Percentiles rank a stretch among this genome's conserved stretches.
Evolutionary conservation across 2,113 vertebrate genomes (phyloP).

Genomic region (Gallinago paraguaiae): DNA sequence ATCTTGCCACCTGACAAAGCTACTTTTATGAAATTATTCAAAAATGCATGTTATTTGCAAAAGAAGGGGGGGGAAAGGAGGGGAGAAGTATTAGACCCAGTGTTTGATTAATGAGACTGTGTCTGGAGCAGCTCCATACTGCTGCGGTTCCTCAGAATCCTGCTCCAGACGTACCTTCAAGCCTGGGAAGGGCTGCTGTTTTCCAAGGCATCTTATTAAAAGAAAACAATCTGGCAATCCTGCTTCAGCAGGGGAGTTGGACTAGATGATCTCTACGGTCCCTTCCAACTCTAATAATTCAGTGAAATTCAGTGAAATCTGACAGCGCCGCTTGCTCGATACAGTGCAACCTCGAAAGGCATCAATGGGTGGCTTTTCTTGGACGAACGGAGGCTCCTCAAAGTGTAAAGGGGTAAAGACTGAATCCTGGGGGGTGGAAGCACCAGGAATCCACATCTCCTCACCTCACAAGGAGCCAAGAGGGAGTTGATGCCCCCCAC

Average conservation of each 20-base stretch:
- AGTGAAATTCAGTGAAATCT: background rate
- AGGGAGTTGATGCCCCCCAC: background rate
- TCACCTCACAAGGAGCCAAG: background rate
- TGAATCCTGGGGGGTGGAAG: background rate
- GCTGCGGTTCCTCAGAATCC: constrained; percentile 36
- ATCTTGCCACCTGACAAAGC: constrained; percentile 56
- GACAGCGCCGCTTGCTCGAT: constrained; percentile 13
- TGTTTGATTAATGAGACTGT: constrained; percentile 62
- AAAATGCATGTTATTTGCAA: constrained; percentile 53
- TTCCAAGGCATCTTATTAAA: constrained; percentile 60
- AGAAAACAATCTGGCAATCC: background rate
- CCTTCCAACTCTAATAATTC: no score
- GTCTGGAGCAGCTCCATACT: constrained; percentile 9
- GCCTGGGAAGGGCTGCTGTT: constrained; percentile 10
- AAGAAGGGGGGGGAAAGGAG: background rate
- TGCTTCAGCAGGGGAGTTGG: no score
- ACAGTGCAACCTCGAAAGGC: background rate
- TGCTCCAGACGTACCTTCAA: background rate
- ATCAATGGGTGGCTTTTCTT: constrained; percentile 26
- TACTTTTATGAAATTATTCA: constrained; percentile 46
- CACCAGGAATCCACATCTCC: background rate
- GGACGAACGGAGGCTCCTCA: constrained; percentile 56
- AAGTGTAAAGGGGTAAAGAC: constrained; percentile 37
- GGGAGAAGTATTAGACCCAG: background rate
- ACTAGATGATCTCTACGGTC: no score